Base-by-base conservation (phyloP, 2,113 vertebrate species). In the Gymnogyps californianus region DNA sequence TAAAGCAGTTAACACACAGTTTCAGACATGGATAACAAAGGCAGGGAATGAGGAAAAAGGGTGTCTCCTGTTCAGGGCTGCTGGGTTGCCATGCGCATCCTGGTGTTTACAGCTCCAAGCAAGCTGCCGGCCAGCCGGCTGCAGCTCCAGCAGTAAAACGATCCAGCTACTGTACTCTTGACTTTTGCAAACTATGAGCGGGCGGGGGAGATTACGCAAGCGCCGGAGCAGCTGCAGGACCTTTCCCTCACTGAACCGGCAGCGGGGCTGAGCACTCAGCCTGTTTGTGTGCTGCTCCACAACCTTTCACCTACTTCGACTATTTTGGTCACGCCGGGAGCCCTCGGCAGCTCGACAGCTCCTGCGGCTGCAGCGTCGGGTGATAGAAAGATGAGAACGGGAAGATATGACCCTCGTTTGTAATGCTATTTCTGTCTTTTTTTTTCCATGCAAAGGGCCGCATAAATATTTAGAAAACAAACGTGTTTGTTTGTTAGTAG, bases 271-370 rank as follows among this genome's bases (percentile, higher is more conserved):
- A 44, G 90, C 75, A 87, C 0, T 46, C 94, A 83, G 84, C 49
- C 31, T 97, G 85, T 98, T 97, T 96, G 75, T 88, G 89, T 28
- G 47, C 54, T 90, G 52, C 64, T 74, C 62, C 65, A 52, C 47
- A 93, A 97, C 95, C 97, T 97, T 96, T 97, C 83, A 90, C 96
- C 97, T 81, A 97, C 90, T 97, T 96, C 0, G 16, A 21, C 91
- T 93, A 46, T 89, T 94, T 57, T 36, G n/a, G 84, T 72, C 7
- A 1, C 5, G 22, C 32, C 0, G 10, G 51, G 70, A 92, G 57
- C 75, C 32, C 71, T 79, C 32, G 4, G 87, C 52, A 89, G 59
- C 44, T 54, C 0, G 1, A 76, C 78, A 94, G 47, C 65, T 96
- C 36, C 26, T 31, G 47, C 2, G 0, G 71, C 83, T 86, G 20